Evolutionary conservation across 2,113 vertebrate species (phyloP), one percentile per base, ranked within the genome.

Genomic region (Cyprinodon variegatus): DNA sequence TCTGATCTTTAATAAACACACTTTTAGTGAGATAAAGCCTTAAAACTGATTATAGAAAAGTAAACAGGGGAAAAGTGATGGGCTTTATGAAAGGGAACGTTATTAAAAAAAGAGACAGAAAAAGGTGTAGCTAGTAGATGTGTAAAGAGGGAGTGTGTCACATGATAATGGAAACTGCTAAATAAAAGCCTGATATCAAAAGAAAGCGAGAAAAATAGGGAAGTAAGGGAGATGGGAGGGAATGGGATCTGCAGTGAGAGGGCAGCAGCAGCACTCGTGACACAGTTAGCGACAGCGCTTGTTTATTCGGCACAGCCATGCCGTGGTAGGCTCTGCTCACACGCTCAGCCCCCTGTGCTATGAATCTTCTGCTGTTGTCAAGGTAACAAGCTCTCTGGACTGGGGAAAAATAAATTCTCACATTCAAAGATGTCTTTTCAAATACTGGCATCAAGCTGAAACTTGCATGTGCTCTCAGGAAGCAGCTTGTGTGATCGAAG

Each of bases 331-430:
- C 85, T 91, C 74, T 46, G 83, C 92, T 90, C 89, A 73, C 86
- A 81, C 64, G 65, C 89, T 86, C 82, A 70, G 74, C 70, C 83
- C 83, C 63, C 76, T 64, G 88, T 85, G 88, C 90, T 88, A 89
- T 62, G 74, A 89, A 86, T 89, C 77, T 76, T 89, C 84, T 87
- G 88, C 88, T 91, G 93, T 95, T 94, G 94, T 94, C 94, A 95
- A 93, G 93, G 93, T 93, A 95, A 94, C 94, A 87, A 83, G 86
- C 90, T 84, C 83, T 91, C 83, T 76, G 76, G 82, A 89, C 85
- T 67, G 80, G 4, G 80, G 3, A 0, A 39, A 70, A 68, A 87
- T 61, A 83, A 85, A 85, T 74, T 76, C 73, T 87, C 76, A 88
- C 77, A 88, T 90, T 92, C 76, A 88, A 86, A 89, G 82, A 86